Base-by-base conservation (phyloP, 2,888 invertebrate genomes). In the Catotricha subobsoleta region DNA sequence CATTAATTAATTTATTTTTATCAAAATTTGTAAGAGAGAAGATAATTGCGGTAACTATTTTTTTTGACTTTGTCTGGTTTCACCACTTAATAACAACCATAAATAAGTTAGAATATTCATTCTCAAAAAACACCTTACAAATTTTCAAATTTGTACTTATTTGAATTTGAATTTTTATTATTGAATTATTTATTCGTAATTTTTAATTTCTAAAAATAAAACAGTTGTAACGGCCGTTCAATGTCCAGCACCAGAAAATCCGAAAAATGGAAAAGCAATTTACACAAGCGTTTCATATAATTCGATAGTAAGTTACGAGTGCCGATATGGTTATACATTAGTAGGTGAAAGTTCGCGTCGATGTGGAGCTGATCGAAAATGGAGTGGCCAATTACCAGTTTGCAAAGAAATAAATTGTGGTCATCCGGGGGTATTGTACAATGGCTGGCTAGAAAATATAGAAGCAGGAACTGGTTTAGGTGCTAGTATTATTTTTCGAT, bases 331-430 rank as follows among this genome's bases (percentile, higher is more conserved):
- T 9, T 95, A 81, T 65, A 80, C 84, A 45, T 71, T 97, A 45
- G 74, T 87, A 8, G 97, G 97, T 1, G 84, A 88, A 47, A 74
- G 80, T 12, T 91, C 91, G 2, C 71, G 97, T 49, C 69, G 86
- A 34, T 98, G 98, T 60, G 86, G 90, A 2, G 86, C 92, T 1
- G 91, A 95, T 62, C 80, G 84, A 57, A 81, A 82, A 56, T 98
- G 97, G 97, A 82, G 87, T 18, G 95, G 92, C 28, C 69, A 74
- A n/a, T 76, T 83, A 51, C 94, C 95, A 2, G 67, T 71, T 49
- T 97, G 97, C 60, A 88, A 90, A 76, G 97, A 95, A 69, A 94
- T 98, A 54, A 88, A 95, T 66, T 98, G 97, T 64, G 91, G 92
- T 1, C 79, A 83, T 52, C 91, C 95, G 0, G 92, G 91, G 2